Base-by-base conservation (phyloP, 1,140 invertebrate species). In the Hermetia illucens region DNA sequence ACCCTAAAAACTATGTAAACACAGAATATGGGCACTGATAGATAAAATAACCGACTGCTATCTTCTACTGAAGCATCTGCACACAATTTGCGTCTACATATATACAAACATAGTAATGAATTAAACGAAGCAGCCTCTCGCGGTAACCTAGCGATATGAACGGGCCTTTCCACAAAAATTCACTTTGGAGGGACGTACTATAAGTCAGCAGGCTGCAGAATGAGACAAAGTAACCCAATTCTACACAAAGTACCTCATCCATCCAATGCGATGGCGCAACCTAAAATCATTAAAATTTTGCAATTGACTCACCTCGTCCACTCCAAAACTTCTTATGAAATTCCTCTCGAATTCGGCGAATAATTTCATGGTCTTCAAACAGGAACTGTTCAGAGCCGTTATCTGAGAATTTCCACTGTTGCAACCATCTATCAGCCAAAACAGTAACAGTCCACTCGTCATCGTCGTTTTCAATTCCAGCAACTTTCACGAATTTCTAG, bases 301-400 rank as follows among this genome's bases (percentile, higher is more conserved):
- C 25, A 18, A 35, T 34, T 19, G 2, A 17, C 21, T 22, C 25
- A 44, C 45, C 44, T 32, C 57, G 46, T 16, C 48, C 31, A 38
- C 50, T 55, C 55, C 58, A 61, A 18, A 57, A 50, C 29, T 57
- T 58, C 0, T 46, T 35, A n/a, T 52, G 44, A 34, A 60, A 51
- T 38, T 54, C 50, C 12, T 60, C 51, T 1, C 52, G 47, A 34
- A 61, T 51, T 33, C 52, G 51, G 2, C 49, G 44, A 13, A 58
- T 34, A 12, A 61, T 40, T 4, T 60, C 52, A 1, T 18, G 40
- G 34, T 60, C 57, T 38, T 61, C 58, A 30, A 49, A 58, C 4
- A 61, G 21, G n/a, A 60, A 39, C 24, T 50, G 48, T 27, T 60
- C 58, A 31, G 44, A 51, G 5, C 55, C 55, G 13, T 53, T 53